Conservation (phyloP, 2,888 invertebrate genomes). For the Drosophila anomelani region DNA sequence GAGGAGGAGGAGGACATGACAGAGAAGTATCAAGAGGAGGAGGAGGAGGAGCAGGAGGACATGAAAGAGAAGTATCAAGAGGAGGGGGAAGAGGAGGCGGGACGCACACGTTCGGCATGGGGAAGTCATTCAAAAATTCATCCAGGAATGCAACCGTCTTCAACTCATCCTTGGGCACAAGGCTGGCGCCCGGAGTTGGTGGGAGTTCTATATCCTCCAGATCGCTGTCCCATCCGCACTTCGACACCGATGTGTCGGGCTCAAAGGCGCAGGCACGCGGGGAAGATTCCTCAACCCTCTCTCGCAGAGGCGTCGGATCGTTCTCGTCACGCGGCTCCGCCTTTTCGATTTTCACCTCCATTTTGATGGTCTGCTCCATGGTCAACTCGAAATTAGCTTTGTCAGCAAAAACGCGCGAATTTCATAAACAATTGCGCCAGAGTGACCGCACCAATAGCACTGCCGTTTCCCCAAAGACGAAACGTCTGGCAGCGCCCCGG, state of each 20-base stretch:
- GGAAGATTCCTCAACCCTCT: not conserved
- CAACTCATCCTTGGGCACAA: not conserved
- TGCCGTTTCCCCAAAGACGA: not conserved
- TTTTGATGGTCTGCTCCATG: conserved; percentile 17
- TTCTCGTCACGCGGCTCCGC: conserved; percentile 17
- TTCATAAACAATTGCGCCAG: not conserved
- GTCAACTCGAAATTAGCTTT: not conserved
- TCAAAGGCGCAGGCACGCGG: not conserved
- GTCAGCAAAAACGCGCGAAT: not conserved
- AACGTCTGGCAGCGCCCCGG: not conserved
- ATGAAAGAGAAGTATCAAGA: not conserved
- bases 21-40: not conserved
- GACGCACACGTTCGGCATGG: not conserved
- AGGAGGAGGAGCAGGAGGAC: not conserved
- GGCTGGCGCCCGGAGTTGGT: conserved; percentile 4
- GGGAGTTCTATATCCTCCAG: conserved; percentile 1
- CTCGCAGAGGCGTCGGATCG: conserved; percentile 25
- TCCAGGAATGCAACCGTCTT: conserved; percentile 2
- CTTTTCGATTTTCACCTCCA: conserved; percentile 16
- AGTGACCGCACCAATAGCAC: too few relatives aligned
- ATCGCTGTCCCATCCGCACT: conserved; percentile 35
- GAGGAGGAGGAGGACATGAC: too few relatives aligned
- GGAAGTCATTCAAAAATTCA: not conserved
- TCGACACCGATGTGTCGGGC: not conserved
- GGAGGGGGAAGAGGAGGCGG: not conserved